Base-by-base conservation (phyloP, 1,140 invertebrate species). In the Drosophila equinoxialis region DNA sequence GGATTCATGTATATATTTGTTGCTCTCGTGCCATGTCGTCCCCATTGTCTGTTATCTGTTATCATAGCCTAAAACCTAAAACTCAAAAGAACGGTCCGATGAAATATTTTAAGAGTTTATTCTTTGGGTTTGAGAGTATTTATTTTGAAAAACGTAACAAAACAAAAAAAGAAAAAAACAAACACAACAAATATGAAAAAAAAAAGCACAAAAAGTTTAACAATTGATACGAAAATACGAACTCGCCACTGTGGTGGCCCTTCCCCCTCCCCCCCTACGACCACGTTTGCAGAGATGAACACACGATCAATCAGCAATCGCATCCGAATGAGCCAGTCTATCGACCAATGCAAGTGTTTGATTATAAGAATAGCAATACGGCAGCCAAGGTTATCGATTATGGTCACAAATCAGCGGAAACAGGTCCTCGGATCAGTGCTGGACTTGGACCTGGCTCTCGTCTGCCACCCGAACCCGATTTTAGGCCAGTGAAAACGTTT, bases 351-450 rank as follows among this genome's bases (percentile, higher is more conserved):
- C 77, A 92, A 84, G 90, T 92, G 48, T 91, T 91, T 66, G 91
- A 92, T 68, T 92, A 92, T 77, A 80, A 87, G 51, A 92, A 86
- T 39, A 77, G 57, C 23, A 92, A 93, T 61, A 83, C 93, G 59
- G 92, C 93, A 55, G 93, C 93, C n/a, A 94, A 95, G 71, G 94
- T 96, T 26, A 94, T 96, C 54, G 95, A 96, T 92, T 96, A 96
- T 92, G 94, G 94, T 17, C 95, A 96, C 79, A 94, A 94, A 76
- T 91, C 82, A 5, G 63, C 55, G 30, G 51, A 5, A 59, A 45
- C 39, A 26, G 65, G 20, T n/a, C 11, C 26, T 0, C 42, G 33
- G 4, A 8, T 51, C 3, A 57, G 14, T 35, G 14, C 51, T 1
- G 35, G 7, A 6, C 1, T 45, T 3, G 23, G n/a, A 0, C 17